A percentile compares a stretch with the other conserved stretches of the same genome.
phyloP scores from a whole-genome alignment of 2,888 invertebrate genomes.

The Tanytarsus gracilentus region DNA sequence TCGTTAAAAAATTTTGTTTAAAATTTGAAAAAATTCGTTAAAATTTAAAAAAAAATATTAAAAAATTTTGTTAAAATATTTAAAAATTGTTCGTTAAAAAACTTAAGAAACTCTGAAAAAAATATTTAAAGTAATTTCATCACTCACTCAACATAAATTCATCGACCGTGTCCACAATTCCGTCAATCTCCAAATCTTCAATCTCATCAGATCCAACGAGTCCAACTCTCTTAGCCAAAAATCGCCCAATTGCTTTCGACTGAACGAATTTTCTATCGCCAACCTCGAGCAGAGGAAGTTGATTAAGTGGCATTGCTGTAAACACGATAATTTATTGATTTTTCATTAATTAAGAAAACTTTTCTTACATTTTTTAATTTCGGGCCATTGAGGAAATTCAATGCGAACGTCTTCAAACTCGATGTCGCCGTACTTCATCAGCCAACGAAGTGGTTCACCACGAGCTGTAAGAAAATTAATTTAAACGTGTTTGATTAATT shows the following conservation, averaged over 20 bases:
- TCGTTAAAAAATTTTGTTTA: too few species aligned
- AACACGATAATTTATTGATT: not conserved
- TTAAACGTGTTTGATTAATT: too few species aligned
- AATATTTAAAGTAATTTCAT: too few species aligned
- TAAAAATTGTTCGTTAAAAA: too few species aligned
- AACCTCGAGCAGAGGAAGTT: constrained; percentile 37
- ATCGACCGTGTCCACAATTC: constrained; percentile 45
- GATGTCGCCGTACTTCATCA: not conserved
- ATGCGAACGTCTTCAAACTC: not conserved
- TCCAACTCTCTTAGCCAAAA: constrained; percentile 45
- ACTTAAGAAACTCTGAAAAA: too few species aligned
- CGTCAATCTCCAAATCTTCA: constrained; percentile 47
- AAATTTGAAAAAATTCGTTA: too few species aligned
- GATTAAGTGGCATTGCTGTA: constrained; percentile 25
- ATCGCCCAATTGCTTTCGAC: constrained; percentile 46
- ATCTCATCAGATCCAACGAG: constrained; percentile 45
- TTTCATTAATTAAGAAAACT: not conserved
- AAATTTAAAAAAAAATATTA: too few species aligned
- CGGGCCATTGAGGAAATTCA: not conserved
- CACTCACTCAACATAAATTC: constrained; percentile 46
- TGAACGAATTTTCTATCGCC: constrained; percentile 46
- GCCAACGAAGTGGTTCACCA: not conserved
- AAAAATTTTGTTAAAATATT: too few species aligned
- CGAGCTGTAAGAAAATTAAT: too few species aligned
- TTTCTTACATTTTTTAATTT: not conserved